A percentile compares a stretch with the other conserved stretches of the same genome.
phyloP scores from a whole-genome alignment of 1,140 invertebrate species.

The Vanessa atalanta region DNA sequence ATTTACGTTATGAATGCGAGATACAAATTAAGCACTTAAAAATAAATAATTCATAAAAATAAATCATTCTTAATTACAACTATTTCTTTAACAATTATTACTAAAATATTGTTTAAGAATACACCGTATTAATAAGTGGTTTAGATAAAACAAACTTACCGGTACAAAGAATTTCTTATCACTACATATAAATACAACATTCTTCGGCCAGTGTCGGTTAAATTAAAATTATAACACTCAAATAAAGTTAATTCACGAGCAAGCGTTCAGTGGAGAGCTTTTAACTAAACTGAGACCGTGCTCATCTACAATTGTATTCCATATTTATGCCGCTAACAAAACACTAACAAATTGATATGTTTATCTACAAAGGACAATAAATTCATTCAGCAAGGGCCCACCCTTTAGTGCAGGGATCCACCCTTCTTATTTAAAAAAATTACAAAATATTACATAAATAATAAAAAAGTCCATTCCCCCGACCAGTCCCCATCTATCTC shows the following conservation, averaged over 20 bases:
- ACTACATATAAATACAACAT: not conserved
- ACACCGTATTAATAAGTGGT: no score
- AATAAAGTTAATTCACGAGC: conserved; percentile 30
- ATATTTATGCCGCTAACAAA: conserved; percentile 75
- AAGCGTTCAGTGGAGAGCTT: conserved; percentile 58
- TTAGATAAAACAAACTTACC: not conserved
- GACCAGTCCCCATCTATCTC: conserved; percentile 46
- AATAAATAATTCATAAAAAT: no score
- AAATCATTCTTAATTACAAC: no score
- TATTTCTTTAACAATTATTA: no score
- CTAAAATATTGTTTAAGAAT: no score
- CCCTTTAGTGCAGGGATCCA: conserved; percentile 75
- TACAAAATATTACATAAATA: conserved; percentile 79
- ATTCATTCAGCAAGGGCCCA: conserved; percentile 71
- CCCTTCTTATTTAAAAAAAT: conserved; percentile 77
- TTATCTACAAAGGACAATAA: conserved; percentile 80
- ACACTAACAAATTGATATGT: conserved; percentile 80
- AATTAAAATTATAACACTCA: conserved; percentile 9
- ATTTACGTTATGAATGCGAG: no score
- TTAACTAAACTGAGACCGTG: conserved; percentile 57
- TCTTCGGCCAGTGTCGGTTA: not conserved
- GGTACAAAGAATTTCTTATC: not conserved
- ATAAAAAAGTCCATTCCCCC: conserved; percentile 65
- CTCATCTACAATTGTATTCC: conserved; percentile 66
- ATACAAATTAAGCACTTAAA: no score